These are phyloP conservation scores for Echinops telfairi DNA, from an alignment of 2,113 vertebrate species.

Conservation along the genomic window DNA sequence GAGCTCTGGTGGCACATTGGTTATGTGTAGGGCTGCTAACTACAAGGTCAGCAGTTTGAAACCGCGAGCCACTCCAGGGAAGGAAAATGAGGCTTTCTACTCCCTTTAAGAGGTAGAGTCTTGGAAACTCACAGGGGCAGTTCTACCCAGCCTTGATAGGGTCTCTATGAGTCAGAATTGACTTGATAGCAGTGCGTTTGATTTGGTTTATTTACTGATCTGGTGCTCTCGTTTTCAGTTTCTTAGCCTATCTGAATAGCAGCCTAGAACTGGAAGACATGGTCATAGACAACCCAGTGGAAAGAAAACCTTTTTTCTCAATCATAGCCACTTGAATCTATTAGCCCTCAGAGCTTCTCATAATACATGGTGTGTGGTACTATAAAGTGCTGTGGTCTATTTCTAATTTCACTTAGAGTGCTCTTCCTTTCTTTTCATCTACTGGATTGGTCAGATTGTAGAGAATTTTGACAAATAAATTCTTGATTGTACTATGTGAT, in stretches of 20 bases:
- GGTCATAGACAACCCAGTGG: neutral
- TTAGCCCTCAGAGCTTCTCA: neutral
- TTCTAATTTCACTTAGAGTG: constrained; percentile 33
- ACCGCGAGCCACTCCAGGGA: too few species aligned
- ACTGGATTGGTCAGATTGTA: neutral
- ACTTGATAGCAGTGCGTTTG: too few species aligned
- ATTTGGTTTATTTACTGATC: neutral
- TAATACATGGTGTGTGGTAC: neutral
- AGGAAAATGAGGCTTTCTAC: too few species aligned
- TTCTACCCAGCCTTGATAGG: too few species aligned
- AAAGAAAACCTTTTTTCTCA: constrained; percentile 15
- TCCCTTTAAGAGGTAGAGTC: too few species aligned
- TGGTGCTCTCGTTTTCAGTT: constrained; percentile 17
- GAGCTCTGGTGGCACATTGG: too few species aligned
- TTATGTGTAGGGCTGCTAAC: too few species aligned
- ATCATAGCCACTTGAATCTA: neutral
- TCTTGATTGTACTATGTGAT: constrained; percentile 49
- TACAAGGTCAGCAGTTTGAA: too few species aligned
- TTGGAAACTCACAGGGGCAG: too few species aligned
- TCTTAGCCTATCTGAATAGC: neutral
- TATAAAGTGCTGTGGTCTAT: neutral
- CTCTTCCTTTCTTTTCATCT: constrained; percentile 14
- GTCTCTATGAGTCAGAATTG: too few species aligned
- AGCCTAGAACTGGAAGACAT: constrained; percentile 12
- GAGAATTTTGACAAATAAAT: constrained; percentile 53